Evolutionary conservation across 2,797 vertebrate genomes (phyloP).

Genomic region (Botia almorhae): DNA sequence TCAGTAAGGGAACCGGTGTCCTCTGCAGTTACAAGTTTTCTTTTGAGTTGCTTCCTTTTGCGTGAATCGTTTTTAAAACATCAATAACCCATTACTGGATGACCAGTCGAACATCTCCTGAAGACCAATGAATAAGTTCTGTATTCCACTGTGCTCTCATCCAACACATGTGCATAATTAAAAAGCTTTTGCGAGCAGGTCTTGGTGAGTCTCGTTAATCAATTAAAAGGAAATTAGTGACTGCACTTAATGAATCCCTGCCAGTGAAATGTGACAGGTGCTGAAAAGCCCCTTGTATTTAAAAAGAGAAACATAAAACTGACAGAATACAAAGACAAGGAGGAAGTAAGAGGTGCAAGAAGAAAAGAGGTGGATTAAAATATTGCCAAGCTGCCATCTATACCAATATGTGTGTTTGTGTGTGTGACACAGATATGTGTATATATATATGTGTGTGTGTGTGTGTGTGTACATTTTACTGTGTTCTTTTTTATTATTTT

Average conservation of each 20-base stretch:
- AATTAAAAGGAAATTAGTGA: conserved; percentile 71
- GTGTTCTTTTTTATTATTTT: neutral
- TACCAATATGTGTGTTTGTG: neutral
- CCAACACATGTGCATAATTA: conserved; percentile 55
- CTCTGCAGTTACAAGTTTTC: neutral
- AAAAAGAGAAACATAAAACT: conserved; percentile 36
- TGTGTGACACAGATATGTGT: neutral
- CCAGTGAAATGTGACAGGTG: conserved; percentile 65
- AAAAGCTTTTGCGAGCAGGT: conserved; percentile 70
- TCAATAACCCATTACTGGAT: conserved; percentile 27
- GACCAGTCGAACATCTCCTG: neutral
- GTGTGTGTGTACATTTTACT: neutral
- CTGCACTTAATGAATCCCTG: conserved; percentile 65
- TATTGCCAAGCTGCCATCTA: neutral
- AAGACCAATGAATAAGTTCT: conserved; percentile 6
- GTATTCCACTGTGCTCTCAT: conserved; percentile 7
- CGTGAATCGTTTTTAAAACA: conserved; percentile 27
- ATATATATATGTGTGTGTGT: neutral
- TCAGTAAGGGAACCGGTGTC: neutral
- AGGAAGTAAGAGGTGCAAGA: conserved; percentile 30
- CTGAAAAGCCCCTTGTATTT: conserved; percentile 45
- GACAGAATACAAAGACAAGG: conserved; percentile 47
- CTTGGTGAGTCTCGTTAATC: conserved; percentile 61
- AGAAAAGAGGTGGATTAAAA: neutral
- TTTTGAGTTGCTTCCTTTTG: neutral